Evolutionary conservation across 2,888 invertebrate genomes (phyloP).

Genomic region (Orchesellides sinensis): DNA sequence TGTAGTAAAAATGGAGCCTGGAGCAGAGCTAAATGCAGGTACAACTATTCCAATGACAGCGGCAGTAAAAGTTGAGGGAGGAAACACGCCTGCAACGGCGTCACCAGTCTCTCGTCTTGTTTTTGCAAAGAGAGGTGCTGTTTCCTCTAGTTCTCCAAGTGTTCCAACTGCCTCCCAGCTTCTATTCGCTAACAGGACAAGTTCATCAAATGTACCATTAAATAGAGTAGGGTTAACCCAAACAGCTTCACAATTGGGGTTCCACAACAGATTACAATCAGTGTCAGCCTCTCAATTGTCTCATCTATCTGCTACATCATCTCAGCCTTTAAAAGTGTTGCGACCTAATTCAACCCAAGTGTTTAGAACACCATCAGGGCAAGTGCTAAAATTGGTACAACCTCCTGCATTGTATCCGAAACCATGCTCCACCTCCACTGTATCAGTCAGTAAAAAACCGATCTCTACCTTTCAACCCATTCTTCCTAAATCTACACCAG

Average conservation of each 20-base stretch:
- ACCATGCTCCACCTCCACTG: no score
- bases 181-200: not conserved
- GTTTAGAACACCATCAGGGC: slow-evolving; percentile 40
- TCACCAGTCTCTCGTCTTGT: slow-evolving; percentile 28
- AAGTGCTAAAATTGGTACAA: slow-evolving; percentile 33
- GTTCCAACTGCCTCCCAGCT: slow-evolving; percentile 44
- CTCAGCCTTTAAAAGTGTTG: not conserved
- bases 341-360: not conserved
- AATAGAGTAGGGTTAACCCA: not conserved
- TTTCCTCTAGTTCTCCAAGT: not conserved
- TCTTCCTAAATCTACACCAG: not conserved
- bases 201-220: not conserved
- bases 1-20: slow-evolving; percentile 6
- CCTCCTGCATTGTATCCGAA: not conserved
- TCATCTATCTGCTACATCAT: not conserved
- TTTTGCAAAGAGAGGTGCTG: slow-evolving; percentile 16
- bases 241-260: not conserved
- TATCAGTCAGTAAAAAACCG: not conserved
- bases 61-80: not conserved
- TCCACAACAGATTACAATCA: not conserved
- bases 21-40: not conserved
- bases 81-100: not conserved
- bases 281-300: not conserved
- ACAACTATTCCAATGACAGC: not conserved
- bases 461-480: not conserved